Evolutionary conservation across 2,888 invertebrate species (phyloP).

Genomic region (Zygogramma bicolorata): DNA sequence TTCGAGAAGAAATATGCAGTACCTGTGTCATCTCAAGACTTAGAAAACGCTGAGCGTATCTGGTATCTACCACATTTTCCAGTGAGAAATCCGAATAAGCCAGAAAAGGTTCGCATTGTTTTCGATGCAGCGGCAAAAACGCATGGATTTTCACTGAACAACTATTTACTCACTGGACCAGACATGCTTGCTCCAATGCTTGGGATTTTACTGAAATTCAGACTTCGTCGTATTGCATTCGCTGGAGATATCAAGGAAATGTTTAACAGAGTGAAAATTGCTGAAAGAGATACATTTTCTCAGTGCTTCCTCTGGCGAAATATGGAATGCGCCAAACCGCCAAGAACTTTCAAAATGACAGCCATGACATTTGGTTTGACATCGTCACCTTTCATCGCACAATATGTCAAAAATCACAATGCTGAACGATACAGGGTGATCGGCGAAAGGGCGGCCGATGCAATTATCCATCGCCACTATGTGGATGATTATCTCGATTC

Average conservation of each 20-base stretch:
- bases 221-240: background rate
- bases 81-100: background rate
- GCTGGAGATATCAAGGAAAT: constrained; percentile 10
- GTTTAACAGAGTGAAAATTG: background rate
- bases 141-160: background rate
- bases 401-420: too few species aligned
- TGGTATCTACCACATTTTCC: background rate
- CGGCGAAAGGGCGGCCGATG: background rate
- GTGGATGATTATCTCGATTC: constrained; percentile 13
- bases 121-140: background rate
- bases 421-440: background rate
- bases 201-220: background rate
- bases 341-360: background rate
- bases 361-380: constrained; percentile 8
- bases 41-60: background rate
- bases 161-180: background rate
- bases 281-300: background rate
- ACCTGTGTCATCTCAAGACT: too few species aligned
- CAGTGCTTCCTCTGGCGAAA: constrained; percentile 3
- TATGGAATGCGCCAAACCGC: background rate
- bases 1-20: too few species aligned
- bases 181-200: background rate
- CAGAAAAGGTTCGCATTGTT: background rate
- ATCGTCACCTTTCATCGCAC: too few species aligned
- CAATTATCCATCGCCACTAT: constrained; percentile 1